phyloP scores from a whole-genome alignment of 2,113 vertebrate genomes.

The Rhinopomastus cyanomelas region DNA sequence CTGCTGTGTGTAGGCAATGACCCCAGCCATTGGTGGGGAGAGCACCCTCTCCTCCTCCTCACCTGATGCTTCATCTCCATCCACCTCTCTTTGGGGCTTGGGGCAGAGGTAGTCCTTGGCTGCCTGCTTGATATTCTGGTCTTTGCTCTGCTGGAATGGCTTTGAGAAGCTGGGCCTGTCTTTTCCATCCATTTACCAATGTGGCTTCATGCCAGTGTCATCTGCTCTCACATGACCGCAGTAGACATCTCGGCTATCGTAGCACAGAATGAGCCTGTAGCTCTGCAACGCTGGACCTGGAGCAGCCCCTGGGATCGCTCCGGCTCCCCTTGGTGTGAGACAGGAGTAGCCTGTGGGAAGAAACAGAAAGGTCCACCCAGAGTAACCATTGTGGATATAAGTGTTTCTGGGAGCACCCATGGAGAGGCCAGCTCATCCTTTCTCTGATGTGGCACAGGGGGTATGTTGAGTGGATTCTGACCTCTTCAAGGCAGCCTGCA shows the following conservation, averaged over 20 bases:
- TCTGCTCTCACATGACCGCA: not conserved
- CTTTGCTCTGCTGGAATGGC: not conserved
- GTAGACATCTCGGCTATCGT: not conserved
- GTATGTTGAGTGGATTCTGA: not conserved
- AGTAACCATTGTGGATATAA: no score
- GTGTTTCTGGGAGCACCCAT: not conserved
- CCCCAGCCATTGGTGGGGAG: not conserved
- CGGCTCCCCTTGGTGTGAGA: not conserved
- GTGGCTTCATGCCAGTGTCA: not conserved
- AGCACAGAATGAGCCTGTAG: not conserved
- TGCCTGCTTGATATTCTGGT: not conserved
- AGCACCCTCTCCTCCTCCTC: not conserved
- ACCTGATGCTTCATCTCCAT: not conserved
- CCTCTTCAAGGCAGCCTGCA: not conserved
- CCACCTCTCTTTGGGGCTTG: not conserved
- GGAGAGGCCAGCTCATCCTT: not conserved
- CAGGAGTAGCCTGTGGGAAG: not conserved
- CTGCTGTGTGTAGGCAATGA: not conserved
- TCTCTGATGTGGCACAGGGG: not conserved
- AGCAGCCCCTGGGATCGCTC: not conserved
- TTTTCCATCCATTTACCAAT: not conserved
- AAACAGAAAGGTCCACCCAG: no score
- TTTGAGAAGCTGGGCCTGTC: not conserved
- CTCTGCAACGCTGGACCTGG: not conserved
- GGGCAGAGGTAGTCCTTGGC: not conserved